Evolutionary conservation across 2,113 vertebrate species (phyloP), one percentile per base, ranked within the genome.

Genomic region (Chaetura pelagica): DNA sequence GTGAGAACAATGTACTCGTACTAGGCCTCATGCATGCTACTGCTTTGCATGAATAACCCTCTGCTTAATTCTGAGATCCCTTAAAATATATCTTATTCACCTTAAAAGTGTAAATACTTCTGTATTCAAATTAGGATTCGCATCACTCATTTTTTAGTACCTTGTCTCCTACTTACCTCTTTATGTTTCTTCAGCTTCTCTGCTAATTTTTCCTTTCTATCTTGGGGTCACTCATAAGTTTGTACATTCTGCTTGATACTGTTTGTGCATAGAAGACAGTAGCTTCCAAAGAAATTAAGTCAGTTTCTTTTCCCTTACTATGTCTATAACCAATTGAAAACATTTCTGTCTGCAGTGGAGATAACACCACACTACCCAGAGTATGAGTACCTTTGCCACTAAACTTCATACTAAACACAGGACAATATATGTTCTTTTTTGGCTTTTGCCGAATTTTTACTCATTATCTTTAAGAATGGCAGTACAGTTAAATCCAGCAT

Each of bases 21-120:
- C n/a, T 51, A 69, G 30, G 72, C 64, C 44, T 48, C 19, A 68
- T 34, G 18, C 61, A 71, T 85, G 40, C 12, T 26, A 34, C 68
- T 71, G 42, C 72, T 86, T 79, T 95, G 72, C 64, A 75, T 94
- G 64, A 95, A 83, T 78, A 90, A 84, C 63, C 52, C 61, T 93
- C 85, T 96, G 88, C 93, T 96, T 97, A 94, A 94, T 80, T 77
- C 72, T 75, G 88, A 68, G 68, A 80, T 72, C 44, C 61, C 20
- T 86, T 91, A 69, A 89, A 91, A 88, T 26, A 54, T 23, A 62
- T 79, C 49, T 92, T 87, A 91, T 67, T 94, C 63, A 83, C 61
- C 75, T 42, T 78, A 77, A 71, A 94, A 93, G 77, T 30, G 34
- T 71, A 67, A 87, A 64, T 7, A 20, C 84, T 71, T 89, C 66